Evolutionary conservation across 2,113 vertebrate species (phyloP).

Genomic region (Mesoclemmys tuberculata): DNA sequence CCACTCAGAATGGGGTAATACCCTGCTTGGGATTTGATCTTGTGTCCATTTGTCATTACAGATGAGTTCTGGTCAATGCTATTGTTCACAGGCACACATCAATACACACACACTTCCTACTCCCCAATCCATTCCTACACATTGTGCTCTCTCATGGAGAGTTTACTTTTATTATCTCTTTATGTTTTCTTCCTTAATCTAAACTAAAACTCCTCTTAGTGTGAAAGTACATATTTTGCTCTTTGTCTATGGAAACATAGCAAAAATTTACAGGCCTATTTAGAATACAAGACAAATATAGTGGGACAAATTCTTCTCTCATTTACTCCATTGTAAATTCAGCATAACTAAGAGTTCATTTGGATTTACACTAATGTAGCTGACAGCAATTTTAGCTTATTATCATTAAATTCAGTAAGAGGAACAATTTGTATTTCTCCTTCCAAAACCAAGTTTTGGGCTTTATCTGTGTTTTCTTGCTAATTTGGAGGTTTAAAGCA

Average conservation of each 20-base stretch:
- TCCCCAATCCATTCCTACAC: not conserved
- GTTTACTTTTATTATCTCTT: not conserved
- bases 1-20: not conserved
- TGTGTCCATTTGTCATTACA: fast-evolving
- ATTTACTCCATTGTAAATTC: not conserved
- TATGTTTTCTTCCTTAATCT: not conserved
- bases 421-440: not conserved
- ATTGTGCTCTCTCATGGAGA: not conserved
- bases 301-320: not conserved
- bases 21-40: not conserved
- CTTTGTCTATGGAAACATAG: not conserved
- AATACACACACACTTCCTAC: fast-evolving
- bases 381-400: not conserved
- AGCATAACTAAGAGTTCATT: not conserved
- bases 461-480: not conserved
- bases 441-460: not conserved
- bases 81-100: not conserved
- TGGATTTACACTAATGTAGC: not conserved
- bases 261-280: not conserved
- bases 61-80: fast-evolving
- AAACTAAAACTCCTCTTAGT: not conserved
- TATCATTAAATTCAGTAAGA: not conserved
- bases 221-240: not conserved
- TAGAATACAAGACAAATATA: not conserved
- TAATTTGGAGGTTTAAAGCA: not conserved